Conservation (phyloP, 2,113 vertebrate genomes). For the Gambusia holbrooki region DNA sequence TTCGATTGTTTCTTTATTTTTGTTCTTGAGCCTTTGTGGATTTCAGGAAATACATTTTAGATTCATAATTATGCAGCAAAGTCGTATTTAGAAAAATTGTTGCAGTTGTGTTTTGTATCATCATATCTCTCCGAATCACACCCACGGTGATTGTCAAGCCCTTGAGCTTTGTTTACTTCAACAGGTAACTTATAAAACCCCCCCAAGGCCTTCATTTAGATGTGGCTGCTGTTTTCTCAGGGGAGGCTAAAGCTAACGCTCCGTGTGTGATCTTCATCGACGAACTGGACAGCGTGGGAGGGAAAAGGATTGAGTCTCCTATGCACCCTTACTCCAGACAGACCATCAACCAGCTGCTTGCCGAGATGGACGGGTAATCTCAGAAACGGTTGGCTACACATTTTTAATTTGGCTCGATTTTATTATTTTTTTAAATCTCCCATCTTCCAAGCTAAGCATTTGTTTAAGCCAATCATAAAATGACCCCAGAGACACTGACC, state of each 20-base stretch:
- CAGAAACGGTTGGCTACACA: background rate
- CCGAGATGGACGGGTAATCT: conserved; percentile 97
- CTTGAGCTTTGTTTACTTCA: no score
- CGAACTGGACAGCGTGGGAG: conserved; percentile 97
- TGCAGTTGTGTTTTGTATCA: no score
- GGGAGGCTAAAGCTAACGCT: conserved; percentile 94
- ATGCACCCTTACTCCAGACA: conserved; percentile 99
- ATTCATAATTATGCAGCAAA: no score
- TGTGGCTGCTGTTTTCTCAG: conserved; percentile 64
- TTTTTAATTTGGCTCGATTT: background rate
- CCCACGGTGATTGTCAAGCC: no score
- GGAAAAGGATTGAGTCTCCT: conserved; percentile 97
- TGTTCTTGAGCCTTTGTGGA: no score
- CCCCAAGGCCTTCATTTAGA: background rate
- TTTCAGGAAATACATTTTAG: no score
- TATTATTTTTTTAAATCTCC: background rate
- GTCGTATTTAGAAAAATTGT: no score
- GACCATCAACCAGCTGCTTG: conserved; percentile 98
- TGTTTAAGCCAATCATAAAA: background rate
- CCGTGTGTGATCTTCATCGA: conserved; percentile 99
- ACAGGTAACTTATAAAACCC: no score
- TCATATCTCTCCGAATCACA: no score
- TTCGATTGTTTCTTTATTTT: no score
- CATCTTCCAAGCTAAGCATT: background rate
- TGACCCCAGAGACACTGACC: background rate